These are phyloP conservation scores for Flexamia atlantica DNA, from an alignment of 2,888 invertebrate genomes.

Conservation along the genomic window DNA sequence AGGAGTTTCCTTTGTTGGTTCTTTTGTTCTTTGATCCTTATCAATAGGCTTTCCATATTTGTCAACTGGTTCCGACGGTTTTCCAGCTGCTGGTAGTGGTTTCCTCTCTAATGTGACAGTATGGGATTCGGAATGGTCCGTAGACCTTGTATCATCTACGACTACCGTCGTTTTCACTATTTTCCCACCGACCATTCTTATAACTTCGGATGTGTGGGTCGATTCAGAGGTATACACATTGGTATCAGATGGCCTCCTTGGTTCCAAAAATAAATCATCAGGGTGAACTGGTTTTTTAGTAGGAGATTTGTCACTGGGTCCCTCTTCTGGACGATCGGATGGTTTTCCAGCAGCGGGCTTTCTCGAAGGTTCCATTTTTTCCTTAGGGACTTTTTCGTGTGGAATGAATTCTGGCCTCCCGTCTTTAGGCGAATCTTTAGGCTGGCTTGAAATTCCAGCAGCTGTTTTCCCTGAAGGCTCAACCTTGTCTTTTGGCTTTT, in stretches of 20 bases:
- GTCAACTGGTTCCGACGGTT: conserved; percentile 47
- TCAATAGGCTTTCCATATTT: conserved; percentile 32
- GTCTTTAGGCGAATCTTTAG: conserved; percentile 9
- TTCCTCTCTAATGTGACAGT: conserved; percentile 28
- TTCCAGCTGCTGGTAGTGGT: conserved; percentile 43
- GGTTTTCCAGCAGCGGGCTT: conserved; percentile 15
- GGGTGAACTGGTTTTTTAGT: neutral
- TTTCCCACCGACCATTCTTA: conserved; percentile 41
- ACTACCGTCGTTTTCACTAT: conserved; percentile 45
- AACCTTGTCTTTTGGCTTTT: neutral
- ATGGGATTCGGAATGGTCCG: neutral
- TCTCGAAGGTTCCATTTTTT: conserved; percentile 2
- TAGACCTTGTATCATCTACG: conserved; percentile 33
- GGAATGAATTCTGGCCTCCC: neutral
- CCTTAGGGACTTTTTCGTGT: neutral
- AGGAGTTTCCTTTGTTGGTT: conserved; percentile 13
- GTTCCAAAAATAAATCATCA: conserved; percentile 41
- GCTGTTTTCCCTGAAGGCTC: conserved; percentile 8
- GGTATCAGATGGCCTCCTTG: neutral
- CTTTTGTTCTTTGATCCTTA: conserved; percentile 3
- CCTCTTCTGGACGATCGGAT: neutral
- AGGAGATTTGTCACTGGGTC: conserved; percentile 4
- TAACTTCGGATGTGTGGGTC: conserved; percentile 28
- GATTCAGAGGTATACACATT: neutral
- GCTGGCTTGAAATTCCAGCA: neutral